Evolutionary conservation across 2,113 vertebrate species (phyloP), one percentile per base, ranked within the genome.

Genomic region (Irena cyanogastra): DNA sequence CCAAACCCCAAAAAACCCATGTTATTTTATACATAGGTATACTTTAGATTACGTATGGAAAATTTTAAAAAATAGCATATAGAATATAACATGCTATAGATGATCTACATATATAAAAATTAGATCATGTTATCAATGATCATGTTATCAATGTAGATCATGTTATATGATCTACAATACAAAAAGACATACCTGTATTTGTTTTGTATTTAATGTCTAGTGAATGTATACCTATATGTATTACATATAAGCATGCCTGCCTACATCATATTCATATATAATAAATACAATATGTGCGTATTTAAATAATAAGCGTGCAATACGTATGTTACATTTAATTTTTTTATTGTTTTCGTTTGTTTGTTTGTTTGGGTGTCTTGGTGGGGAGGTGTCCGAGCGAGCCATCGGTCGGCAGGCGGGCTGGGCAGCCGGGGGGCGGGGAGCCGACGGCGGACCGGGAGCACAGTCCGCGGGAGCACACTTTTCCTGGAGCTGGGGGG

Each of bases 1-100:
- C 16, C 42, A 28, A n/a, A 6, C 10, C 10, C 7, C 3, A 23
- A 37, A 56, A 59, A 56, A 39, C 1, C 0, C 56, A 50, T 27
- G 7, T 53, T 63, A 37, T 64, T 75, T 54, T 56, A 35, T 35
- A 27, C 17, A 5, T 18, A n/a, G 16, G 6, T 33, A n/a, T 20
- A 74, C 20, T 53, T 65, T 30, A 50, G 35, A 33, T 37, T 56
- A 39, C 14, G 1, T 37, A n/a, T 21, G 21, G 10, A 19, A 72
- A 31, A 60, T 5, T 27, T 60, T 26, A 6, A 13, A 60, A 19
- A 37, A 74, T 57, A 22, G 22, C n/a, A 21, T 20, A 35, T 21
- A 21, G 26, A 22, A 16, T 22, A 35, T 24, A 24, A 28, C 11
- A 53, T 10, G 8, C 44, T 69, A 12, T 39, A 7, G 45, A 20